phyloP scores from a whole-genome alignment of 2,113 vertebrate species.

The Tapirus terrestris region DNA sequence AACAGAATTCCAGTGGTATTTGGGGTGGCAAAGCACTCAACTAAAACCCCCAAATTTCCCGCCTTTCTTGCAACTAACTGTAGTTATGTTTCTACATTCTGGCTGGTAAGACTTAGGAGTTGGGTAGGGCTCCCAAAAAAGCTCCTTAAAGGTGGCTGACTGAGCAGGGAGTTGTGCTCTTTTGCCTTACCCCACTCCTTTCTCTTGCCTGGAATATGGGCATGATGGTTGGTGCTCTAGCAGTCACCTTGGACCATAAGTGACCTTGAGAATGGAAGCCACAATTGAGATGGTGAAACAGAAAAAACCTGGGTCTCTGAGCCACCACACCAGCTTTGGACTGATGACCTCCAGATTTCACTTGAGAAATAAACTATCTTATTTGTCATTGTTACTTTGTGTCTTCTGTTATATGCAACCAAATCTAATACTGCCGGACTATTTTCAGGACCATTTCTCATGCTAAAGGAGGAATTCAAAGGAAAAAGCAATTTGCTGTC shows the following conservation, averaged over 20 bases:
- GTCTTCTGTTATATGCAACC: not conserved
- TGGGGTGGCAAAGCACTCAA: not conserved
- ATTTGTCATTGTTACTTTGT: not conserved
- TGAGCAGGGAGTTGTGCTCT: not conserved
- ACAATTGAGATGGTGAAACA: not conserved
- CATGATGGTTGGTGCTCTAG: not conserved
- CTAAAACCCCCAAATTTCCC: not conserved
- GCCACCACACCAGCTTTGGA: not conserved
- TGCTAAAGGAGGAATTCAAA: not conserved
- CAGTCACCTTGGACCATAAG: not conserved
- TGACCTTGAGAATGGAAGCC: not conserved
- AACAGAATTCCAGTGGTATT: not conserved
- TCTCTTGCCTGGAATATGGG: not conserved
- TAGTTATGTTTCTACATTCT: not conserved
- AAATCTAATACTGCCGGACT: not conserved
- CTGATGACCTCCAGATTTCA: not conserved
- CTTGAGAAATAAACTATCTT: not conserved
- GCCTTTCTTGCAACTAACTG: not conserved
- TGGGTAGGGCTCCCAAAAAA: not conserved
- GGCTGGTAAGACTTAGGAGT: not conserved
- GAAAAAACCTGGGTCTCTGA: not conserved
- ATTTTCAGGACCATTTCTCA: not conserved
- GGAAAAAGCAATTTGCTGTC: not conserved
- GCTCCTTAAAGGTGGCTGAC: not conserved
- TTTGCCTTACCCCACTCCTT: not conserved